Conservation (phyloP, 2,888 invertebrate genomes). For the Lissocephala sabroskyi region DNA sequence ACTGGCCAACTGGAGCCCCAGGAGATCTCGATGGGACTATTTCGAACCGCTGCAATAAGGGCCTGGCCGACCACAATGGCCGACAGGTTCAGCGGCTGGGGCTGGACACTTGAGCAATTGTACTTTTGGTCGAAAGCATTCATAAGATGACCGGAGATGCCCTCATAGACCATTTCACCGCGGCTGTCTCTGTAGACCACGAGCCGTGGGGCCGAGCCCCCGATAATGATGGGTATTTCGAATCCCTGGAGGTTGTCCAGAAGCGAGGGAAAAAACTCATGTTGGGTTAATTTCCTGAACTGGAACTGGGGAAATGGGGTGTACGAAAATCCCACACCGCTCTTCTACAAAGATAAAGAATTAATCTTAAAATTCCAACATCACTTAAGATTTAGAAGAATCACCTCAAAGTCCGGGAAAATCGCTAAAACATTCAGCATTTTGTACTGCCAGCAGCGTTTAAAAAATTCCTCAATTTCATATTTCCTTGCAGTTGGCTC, state of each 20-base stretch:
- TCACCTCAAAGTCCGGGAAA: constrained; percentile 46
- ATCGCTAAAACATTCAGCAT: constrained; percentile 56
- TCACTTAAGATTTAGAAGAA: no score
- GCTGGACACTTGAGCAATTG: constrained; percentile 45
- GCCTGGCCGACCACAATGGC: constrained; percentile 43
- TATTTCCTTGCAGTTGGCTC: no score
- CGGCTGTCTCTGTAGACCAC: constrained; percentile 36
- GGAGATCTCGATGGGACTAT: no score
- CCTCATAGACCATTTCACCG: constrained; percentile 35
- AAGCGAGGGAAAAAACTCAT: constrained; percentile 46
- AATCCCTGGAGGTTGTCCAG: constrained; percentile 44
- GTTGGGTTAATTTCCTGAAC: constrained; percentile 42
- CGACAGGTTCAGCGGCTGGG: constrained; percentile 22
- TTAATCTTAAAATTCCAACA: no score
- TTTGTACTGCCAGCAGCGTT: constrained; percentile 41
- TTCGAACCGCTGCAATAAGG: no score
- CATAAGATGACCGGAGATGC: constrained; percentile 55
- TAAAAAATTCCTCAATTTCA: no score
- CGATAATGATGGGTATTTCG: constrained; percentile 38
- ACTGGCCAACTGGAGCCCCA: constrained; percentile 37
- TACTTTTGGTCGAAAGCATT: constrained; percentile 43
- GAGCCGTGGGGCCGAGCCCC: constrained; percentile 53
- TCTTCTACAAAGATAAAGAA: constrained; percentile 20
- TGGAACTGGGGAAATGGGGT: constrained; percentile 48
- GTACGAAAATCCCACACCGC: constrained; percentile 44